A percentile compares a stretch with the other conserved stretches of the same genome.
These are phyloP conservation scores for Actinostola sp. DNA, from an alignment of 92 coral and sea anemone genomes.

Conservation along the genomic window DNA sequence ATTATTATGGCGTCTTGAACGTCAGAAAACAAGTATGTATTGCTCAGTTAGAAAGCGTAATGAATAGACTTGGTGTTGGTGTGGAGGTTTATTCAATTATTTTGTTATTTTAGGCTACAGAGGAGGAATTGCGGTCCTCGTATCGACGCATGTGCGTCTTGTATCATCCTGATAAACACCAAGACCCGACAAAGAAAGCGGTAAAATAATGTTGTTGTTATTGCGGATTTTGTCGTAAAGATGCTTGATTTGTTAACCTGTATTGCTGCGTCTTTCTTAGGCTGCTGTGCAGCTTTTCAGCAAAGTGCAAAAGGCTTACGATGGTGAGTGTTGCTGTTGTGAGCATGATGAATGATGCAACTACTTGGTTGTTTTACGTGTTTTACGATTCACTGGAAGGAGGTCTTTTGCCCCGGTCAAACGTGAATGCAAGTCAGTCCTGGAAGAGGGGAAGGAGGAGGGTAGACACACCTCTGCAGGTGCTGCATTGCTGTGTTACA, in stretches of 20 bases:
- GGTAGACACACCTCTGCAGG: no score
- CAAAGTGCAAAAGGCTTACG: slow-evolving; percentile 89
- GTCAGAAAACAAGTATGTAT: slow-evolving; percentile 82
- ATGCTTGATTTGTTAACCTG: no score
- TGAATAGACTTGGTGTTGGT: not conserved
- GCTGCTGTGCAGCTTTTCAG: slow-evolving; percentile 90
- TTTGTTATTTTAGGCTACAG: slow-evolving; percentile 64
- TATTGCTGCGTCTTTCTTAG: slow-evolving; percentile 24
- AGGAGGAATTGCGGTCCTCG: slow-evolving; percentile 85
- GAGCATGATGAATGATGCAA: not conserved
- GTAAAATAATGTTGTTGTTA: slow-evolving; percentile 23
- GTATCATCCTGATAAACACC: slow-evolving; percentile 95
- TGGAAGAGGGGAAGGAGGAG: no score
- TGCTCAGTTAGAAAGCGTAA: not conserved
- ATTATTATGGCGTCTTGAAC: slow-evolving; percentile 91
- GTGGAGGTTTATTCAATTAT: not conserved
- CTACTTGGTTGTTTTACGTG: not conserved
- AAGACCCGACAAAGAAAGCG: slow-evolving; percentile 79
- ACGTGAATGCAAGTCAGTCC: no score
- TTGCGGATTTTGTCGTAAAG: not conserved
- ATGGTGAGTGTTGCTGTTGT: slow-evolving; percentile 71
- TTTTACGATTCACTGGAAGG: not conserved
- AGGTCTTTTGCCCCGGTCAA: no score
- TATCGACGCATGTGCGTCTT: slow-evolving; percentile 90
- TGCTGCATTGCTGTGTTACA: no score